phyloP scores from a whole-genome alignment of 2,113 vertebrate species.

The Eudyptes chrysolophus region DNA sequence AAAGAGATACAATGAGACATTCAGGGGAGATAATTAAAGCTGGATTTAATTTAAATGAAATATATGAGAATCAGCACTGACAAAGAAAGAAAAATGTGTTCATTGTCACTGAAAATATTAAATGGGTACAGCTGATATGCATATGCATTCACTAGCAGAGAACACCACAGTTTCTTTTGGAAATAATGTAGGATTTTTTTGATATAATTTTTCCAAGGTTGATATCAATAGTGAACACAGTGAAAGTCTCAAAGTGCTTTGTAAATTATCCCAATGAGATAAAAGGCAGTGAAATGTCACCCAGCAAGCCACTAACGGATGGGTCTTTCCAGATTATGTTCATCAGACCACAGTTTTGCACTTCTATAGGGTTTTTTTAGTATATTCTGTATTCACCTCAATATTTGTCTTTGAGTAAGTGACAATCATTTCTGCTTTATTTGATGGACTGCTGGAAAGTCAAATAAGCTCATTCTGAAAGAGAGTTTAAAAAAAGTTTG shows the following conservation, averaged over 20 bases:
- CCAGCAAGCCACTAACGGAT: background rate
- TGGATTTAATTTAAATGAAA: slow-evolving; percentile 25
- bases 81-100: background rate
- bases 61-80: background rate
- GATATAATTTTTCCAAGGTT: background rate
- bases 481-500: background rate
- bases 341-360: background rate
- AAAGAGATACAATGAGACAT: background rate
- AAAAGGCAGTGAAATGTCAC: background rate
- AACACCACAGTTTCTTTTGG: background rate
- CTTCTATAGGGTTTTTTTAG: background rate
- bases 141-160: background rate
- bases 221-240: background rate
- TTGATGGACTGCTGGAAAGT: background rate
- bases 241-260: background rate
- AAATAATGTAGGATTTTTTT: background rate
- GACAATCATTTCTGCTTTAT: background rate
- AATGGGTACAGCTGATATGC: background rate
- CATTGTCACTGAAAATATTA: background rate
- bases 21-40: background rate
- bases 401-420: background rate
- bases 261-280: background rate
- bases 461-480: background rate
- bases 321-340: background rate
- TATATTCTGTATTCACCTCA: background rate